Evolutionary conservation across 2,797 vertebrate genomes (phyloP).

Genomic region (Cottoperca gobio): DNA sequence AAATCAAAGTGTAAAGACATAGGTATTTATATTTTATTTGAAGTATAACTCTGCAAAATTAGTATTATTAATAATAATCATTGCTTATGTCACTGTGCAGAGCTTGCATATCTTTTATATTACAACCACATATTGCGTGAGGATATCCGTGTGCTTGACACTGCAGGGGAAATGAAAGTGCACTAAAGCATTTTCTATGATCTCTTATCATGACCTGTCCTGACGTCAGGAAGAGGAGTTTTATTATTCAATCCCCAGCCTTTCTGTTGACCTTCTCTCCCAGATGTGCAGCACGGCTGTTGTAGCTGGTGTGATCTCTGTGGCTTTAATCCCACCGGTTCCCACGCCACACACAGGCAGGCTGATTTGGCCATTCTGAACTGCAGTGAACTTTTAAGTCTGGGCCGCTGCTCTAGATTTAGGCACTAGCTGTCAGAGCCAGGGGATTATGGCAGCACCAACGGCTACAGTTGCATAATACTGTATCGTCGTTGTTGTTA

Average conservation of each 20-base stretch:
- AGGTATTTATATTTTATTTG: conserved; percentile 15
- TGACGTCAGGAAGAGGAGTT: conserved; percentile 44
- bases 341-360: conserved; percentile 23
- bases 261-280: conserved; percentile 28
- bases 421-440: conserved; percentile 61
- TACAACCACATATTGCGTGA: conserved; percentile 5
- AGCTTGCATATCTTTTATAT: conserved; percentile 25
- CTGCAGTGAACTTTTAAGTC: conserved; percentile 78
- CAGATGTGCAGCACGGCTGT: conserved; percentile 59
- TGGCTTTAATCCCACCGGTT: conserved; percentile 52
- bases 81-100: conserved; percentile 22
- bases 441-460: conserved; percentile 71
- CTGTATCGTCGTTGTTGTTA: conserved; percentile 9
- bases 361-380: conserved; percentile 64
- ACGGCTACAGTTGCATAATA: conserved; percentile 62
- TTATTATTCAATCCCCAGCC: conserved; percentile 37
- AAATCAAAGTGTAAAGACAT: neutral
- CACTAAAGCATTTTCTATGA: conserved; percentile 46
- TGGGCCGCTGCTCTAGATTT: conserved; percentile 68
- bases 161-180: conserved; percentile 65
- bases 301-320: conserved; percentile 27
- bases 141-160: conserved; percentile 34
- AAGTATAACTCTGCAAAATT: conserved; percentile 12
- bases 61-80: no score
- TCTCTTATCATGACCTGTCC: conserved; percentile 14